These are phyloP conservation scores for Catharus minimus DNA, from an alignment of 2,113 vertebrate genomes.

Conservation along the genomic window DNA sequence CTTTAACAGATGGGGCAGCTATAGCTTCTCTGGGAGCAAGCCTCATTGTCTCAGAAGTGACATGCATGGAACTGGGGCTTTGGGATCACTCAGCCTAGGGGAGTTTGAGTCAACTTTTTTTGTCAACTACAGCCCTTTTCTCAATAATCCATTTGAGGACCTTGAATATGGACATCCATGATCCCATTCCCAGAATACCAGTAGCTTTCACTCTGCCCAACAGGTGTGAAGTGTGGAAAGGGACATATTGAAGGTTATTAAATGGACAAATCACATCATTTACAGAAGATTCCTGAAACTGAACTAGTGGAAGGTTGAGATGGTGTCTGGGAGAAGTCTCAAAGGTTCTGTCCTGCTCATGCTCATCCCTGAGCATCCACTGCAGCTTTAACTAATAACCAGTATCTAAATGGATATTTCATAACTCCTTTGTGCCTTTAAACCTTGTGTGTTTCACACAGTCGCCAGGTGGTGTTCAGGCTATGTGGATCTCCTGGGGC, in stretches of 20 bases:
- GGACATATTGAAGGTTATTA: not conserved
- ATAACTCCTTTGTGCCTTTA: not conserved
- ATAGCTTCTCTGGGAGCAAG: not conserved
- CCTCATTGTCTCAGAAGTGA: not conserved
- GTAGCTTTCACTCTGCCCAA: not conserved
- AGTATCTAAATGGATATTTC: not conserved
- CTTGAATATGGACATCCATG: not conserved
- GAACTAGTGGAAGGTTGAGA: not conserved
- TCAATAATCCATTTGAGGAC: not conserved
- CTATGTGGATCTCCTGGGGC: not conserved
- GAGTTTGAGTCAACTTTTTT: not conserved
- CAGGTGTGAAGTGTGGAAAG: not conserved
- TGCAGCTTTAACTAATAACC: not conserved
- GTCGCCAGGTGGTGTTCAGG: not conserved
- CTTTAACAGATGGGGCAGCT: not conserved
- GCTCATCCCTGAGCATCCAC: not conserved
- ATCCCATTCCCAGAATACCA: not conserved
- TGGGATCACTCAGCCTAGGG: not conserved
- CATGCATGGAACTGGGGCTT: not conserved
- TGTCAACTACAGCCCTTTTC: not conserved
- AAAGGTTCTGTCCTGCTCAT: not conserved
- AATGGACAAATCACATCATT: not conserved
- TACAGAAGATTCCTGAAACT: not conserved
- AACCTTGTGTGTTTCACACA: not conserved
- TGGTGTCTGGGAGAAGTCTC: not conserved